Evolutionary conservation across 2,888 invertebrate species (phyloP).

Genomic region (Ditula angustiorana): DNA sequence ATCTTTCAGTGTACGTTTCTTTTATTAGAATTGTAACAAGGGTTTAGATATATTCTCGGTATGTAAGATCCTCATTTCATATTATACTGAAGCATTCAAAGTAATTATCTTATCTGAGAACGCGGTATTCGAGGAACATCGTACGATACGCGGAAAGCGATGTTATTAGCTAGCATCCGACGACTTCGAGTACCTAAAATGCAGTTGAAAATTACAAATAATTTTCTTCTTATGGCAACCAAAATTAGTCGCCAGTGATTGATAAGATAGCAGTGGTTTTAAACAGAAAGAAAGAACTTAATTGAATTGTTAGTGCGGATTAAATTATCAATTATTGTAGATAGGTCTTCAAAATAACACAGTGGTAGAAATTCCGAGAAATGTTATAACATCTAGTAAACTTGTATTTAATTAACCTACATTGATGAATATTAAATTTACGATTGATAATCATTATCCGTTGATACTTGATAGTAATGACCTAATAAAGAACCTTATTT

Average conservation of each 20-base stretch:
- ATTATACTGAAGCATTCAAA: slow-evolving; percentile 16
- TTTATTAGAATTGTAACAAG: background rate
- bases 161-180: background rate
- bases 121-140: slow-evolving; percentile 8
- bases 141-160: background rate
- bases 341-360: background rate
- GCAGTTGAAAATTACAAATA: background rate
- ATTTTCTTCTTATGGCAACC: background rate
- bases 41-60: background rate
- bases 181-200: background rate
- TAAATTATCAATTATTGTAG: background rate
- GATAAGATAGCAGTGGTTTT: background rate
- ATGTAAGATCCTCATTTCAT: slow-evolving; percentile 1
- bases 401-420: background rate
- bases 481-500: background rate
- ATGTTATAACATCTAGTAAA: background rate
- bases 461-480: background rate
- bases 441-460: background rate
- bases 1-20: too few species aligned
- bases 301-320: background rate
- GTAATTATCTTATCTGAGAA: slow-evolving; percentile 21
- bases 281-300: background rate
- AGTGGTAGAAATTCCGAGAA: background rate
- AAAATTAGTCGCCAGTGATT: background rate
- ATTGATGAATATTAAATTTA: background rate